phyloP scores from a whole-genome alignment of 2,888 invertebrate species.

The Chymomyza procnemis region DNA sequence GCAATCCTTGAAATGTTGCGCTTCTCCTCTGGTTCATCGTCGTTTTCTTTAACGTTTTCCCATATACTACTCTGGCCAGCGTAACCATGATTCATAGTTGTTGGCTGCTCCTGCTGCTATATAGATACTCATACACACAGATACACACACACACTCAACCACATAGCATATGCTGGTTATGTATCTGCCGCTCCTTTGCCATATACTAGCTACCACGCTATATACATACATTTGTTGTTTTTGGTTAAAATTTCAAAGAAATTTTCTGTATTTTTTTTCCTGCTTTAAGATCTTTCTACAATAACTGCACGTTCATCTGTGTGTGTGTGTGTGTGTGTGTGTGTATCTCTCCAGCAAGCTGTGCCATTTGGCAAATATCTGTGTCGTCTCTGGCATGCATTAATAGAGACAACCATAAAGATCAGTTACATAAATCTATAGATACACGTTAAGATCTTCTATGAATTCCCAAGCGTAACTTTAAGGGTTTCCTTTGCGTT shows the following conservation, averaged over 20 bases:
- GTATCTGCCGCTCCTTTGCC: slow-evolving; percentile 29
- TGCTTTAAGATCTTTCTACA: not conserved
- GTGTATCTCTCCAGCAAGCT: not conserved
- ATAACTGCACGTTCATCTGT: slow-evolving; percentile 1
- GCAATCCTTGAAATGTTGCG: slow-evolving; percentile 28
- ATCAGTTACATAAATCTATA: not conserved
- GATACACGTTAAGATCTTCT: not conserved
- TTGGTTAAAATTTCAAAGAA: not conserved
- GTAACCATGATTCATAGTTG: slow-evolving; percentile 59
- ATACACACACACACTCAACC: not conserved
- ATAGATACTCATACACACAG: not conserved
- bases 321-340: slow-evolving; percentile 4
- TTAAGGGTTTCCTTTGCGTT: too few relatives aligned
- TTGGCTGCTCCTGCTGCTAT: slow-evolving; percentile 20
- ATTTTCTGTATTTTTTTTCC: not conserved
- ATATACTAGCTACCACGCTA: not conserved
- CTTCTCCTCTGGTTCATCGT: slow-evolving; percentile 12
- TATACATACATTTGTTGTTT: slow-evolving; percentile 1
- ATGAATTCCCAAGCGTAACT: not conserved
- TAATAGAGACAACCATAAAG: not conserved
- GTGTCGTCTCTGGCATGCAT: not conserved
- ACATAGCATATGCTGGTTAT: not conserved
- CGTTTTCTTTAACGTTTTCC: slow-evolving; percentile 11
- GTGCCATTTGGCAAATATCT: not conserved
- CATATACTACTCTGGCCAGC: slow-evolving; percentile 35